Evolutionary conservation across 53 echinoderm and acorn worm genomes (phyloP).

Genomic region (Holothuria leucospilota): DNA sequence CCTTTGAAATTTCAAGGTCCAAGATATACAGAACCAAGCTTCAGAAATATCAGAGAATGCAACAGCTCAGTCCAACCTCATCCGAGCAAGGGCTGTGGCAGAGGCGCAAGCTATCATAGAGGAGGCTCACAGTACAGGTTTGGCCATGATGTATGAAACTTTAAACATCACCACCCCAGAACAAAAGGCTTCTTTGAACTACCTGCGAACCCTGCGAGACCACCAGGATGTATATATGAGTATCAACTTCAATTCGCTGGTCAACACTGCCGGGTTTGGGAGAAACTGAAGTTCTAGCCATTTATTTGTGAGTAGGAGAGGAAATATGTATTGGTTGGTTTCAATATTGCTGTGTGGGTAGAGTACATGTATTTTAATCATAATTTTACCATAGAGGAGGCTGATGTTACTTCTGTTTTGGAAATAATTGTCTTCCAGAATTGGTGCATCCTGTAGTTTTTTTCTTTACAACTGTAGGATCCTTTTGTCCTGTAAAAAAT

Average conservation of each 20-base stretch:
- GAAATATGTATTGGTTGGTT: too few species aligned
- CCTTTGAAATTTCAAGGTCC: conserved; percentile 52
- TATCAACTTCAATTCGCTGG: conserved; percentile 75
- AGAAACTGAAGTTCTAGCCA: background rate
- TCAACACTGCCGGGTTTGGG: conserved; percentile 49
- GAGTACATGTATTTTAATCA: too few species aligned
- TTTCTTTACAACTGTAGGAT: too few species aligned
- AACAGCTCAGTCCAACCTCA: conserved; percentile 71
- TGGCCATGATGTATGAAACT: conserved; percentile 62
- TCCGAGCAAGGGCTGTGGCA: conserved; percentile 67
- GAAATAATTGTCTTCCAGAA: too few species aligned
- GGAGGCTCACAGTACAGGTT: conserved; percentile 66
- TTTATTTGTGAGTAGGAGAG: background rate
- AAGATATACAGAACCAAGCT: conserved; percentile 61
- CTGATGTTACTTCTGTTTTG: background rate
- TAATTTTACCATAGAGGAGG: too few species aligned
- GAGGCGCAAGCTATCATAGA: conserved; percentile 71
- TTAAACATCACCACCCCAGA: conserved; percentile 70
- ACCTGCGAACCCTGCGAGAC: conserved; percentile 77
- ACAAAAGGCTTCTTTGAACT: conserved; percentile 80
- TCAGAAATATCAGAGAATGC: conserved; percentile 82
- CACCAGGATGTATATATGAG: conserved; percentile 63
- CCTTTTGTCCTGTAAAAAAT: too few species aligned
- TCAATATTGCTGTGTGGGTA: too few species aligned
- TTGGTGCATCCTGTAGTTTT: too few species aligned